Evolutionary conservation across 2,113 vertebrate genomes (phyloP).

Genomic region (Gallinago paraguaiae): DNA sequence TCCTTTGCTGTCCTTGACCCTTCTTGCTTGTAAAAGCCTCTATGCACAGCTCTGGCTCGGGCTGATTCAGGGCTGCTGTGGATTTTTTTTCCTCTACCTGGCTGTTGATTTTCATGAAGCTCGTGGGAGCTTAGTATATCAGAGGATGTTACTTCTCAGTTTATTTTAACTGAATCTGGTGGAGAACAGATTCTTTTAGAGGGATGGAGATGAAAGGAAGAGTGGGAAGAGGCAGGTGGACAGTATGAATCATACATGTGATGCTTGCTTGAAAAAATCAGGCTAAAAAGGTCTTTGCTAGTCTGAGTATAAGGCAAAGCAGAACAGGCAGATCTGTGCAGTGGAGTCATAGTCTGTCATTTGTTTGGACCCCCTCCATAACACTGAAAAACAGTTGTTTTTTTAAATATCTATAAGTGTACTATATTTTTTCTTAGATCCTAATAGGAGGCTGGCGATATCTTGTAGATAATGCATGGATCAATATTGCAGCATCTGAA

Average conservation of each 20-base stretch:
- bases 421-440: not conserved
- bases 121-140: not conserved
- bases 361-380: not conserved
- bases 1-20: not conserved
- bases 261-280: not conserved
- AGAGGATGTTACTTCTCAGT: not conserved
- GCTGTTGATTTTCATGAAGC: not conserved
- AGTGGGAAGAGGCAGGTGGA: not conserved
- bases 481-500: not conserved
- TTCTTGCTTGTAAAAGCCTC: not conserved
- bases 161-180: not conserved
- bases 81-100: not conserved
- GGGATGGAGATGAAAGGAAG: not conserved
- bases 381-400: not conserved
- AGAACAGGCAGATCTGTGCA: not conserved
- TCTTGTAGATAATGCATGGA: not conserved
- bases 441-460: not conserved
- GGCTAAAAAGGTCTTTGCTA: not conserved
- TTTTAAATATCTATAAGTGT: not conserved
- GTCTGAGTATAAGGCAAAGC: not conserved
- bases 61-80: not conserved
- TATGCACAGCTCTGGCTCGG: not conserved
- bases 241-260: not conserved
- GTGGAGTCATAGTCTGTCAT: not conserved
- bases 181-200: not conserved